Base-by-base conservation (phyloP, 1,140 invertebrate species). In the Drosophila yakuba region DNA sequence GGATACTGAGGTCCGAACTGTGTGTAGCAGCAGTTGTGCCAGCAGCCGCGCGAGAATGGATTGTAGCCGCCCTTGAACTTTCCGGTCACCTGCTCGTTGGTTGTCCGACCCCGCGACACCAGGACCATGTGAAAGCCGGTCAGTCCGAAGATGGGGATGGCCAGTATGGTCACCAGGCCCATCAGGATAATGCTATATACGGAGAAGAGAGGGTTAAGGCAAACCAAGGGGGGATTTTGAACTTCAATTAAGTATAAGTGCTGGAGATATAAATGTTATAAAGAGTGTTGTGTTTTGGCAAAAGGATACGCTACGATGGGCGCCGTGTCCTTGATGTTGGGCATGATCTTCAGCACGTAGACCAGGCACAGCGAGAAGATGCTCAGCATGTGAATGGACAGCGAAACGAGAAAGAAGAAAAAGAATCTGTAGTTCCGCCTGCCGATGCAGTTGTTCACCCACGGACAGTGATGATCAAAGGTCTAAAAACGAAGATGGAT, bases 381-480 rank as follows among this genome's bases (percentile, higher is more conserved):
- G 93, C 97, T 97, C 78, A 99, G 95, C 98, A 99, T 99, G 93
- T 99, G 99, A 89, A 98, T 94, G 86, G 97, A 98, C 36, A 99
- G 94, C 60, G 98, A 99, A 81, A 99, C 95, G 35, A 99, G 95
- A 93, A 99, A 99, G 94, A 99, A 97, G 94, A 99, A 99, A 94
- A 99, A 99, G 93, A 98, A 99, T 90, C 98, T 95, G 93, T 99
- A 99, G 93, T 99, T 99, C 78, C 98, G 95, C 74, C 98, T 95
- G 56, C 99, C 99, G 89, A 99, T 99, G 93, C 99, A 99, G 93
- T 99, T 99, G 93, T 99, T 99, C 77, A 99, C 97, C 99, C 99
- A 99, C 56, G 99, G 99, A 94, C 99, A 99, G 93, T 99, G 99
- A 95, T 99, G 99, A 94, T 99, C 99, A 93, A 99, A 99, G 36